These are phyloP conservation scores for Archocentrus centrarchus DNA, from an alignment of 2,113 vertebrate genomes.

Conservation along the genomic window DNA sequence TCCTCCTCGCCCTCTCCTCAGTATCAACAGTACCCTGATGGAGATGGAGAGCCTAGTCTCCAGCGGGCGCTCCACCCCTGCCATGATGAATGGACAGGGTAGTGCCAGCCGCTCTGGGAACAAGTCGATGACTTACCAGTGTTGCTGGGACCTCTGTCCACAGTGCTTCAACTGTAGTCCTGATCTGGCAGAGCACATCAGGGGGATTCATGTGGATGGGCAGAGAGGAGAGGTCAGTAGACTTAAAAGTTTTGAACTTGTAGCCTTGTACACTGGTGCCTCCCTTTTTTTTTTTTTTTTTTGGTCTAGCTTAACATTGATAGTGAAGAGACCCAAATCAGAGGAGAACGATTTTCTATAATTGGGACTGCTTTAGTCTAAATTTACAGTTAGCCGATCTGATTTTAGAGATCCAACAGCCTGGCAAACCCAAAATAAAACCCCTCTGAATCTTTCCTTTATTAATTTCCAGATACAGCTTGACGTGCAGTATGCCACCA, in stretches of 20 bases:
- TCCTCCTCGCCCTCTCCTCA: constrained; percentile 54
- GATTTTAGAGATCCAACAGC: neutral
- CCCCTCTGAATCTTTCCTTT: neutral
- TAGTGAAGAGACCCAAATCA: neutral
- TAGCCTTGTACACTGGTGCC: neutral
- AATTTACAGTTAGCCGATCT: neutral
- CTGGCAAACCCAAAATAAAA: neutral
- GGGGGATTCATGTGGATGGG: constrained; percentile 93
- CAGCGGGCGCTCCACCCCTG: constrained; percentile 97
- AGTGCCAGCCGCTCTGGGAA: constrained; percentile 82
- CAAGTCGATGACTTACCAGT: constrained; percentile 91
- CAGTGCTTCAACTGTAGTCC: constrained; percentile 94
- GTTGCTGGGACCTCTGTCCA: constrained; percentile 97
- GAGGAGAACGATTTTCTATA: neutral
- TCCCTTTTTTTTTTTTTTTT: neutral
- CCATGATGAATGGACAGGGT: constrained; percentile 96
- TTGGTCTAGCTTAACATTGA: neutral
- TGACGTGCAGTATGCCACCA: neutral
- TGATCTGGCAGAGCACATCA: constrained; percentile 96
- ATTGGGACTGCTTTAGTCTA: neutral
- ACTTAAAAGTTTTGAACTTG: constrained; percentile 8
- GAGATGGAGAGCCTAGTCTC: constrained; percentile 98
- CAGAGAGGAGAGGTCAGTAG: constrained; percentile 95
- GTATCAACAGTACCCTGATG: constrained; percentile 98
- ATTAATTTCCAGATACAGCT: neutral